Evolutionary conservation across 2,113 vertebrate species (phyloP), one percentile per base, ranked within the genome.

Genomic region (Tachysurus vachellii): DNA sequence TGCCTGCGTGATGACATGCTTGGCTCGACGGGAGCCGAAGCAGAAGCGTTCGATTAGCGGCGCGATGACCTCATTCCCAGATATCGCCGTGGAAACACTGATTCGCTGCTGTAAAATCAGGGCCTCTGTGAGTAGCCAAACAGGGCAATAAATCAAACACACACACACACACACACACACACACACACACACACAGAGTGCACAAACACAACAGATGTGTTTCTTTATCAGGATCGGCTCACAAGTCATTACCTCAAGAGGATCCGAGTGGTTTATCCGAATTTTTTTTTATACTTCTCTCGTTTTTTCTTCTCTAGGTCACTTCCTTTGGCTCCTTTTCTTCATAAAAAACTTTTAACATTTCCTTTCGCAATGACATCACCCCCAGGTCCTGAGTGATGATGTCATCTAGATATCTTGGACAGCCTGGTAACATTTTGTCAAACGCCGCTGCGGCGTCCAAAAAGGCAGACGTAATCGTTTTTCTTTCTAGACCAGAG

Each of bases 31-130:
- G 91, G 93, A 95, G 91, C 85, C 91, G 90, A 94, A 94, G 89
- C 94, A 94, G 92, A 93, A 90, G 90, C 92, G 64, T 91, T 91
- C 76, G 91, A 91, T 91, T 90, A 26, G 86, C 90, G 83, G 91
- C 85, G 88, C 62, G 88, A 84, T 96, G 94, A 95, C 94, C 94
- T 95, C 94, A 95, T 92, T 28, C 85, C 86, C 88, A 93, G 94
- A 95, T 94, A 94, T 92, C 89, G 87, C 86, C 84, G 89, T 95
- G 95, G 94, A 94, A 95, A 95, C 91, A 94, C 89, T 95, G 94
- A 95, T 93, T 93, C 91, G 87, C 59, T 90, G 73, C 89, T 80
- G 88, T 92, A 92, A 92, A 93, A 92, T 89, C 93, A 61, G 87
- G 84, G 87, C 92, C 91, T 91, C 86, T 1, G 68, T 85, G 91